Base-by-base conservation (phyloP, 2,888 invertebrate species). In the Stenichneumon culpator region DNA sequence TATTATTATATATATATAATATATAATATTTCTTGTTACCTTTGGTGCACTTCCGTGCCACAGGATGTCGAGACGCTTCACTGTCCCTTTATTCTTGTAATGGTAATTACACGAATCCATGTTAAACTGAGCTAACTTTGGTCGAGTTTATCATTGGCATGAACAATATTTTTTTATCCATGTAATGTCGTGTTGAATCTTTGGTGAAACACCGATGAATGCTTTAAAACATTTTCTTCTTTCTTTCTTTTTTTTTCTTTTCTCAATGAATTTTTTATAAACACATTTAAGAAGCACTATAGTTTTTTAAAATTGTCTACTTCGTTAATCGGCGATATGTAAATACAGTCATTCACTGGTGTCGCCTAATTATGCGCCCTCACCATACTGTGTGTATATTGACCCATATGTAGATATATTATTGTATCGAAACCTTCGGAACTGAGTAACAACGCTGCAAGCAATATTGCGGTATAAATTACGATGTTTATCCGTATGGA, bases 111-210 rank as follows among this genome's bases (percentile, higher is more conserved):
- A 7, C 36, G 11, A 32, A 39, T 11, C 16, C 4, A 22, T 1
- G 22, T 63, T 39, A 16, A 32, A 16, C 14, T 4, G 14, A 3
- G 52, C 19, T 57, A 57, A 19, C 14, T 57, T 57, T 22, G 19
- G 25, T 57, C 25, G 3, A 57, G 11, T 74, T 47, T n/a, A n/a
- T 25, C 16, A 44, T 77, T 22, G 44, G 82, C 82, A 82, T 77
- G 82, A 54, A 11, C 9, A 32, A 57, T 68, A 22, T 74, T 54
- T 65, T 36, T 54, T n/a, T 69, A 60, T 63, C 39, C 39, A 52
- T 65, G 36, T 65, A 65, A 63, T 63, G 70, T 54, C 65, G 65
- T 72, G 65, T 72, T 72, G 19, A 47, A 28, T 25, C 36, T 78
- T 22, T 0, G 28, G 50, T 25, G 52, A 32, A 52, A 36, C 57